Conservation (phyloP, 2,888 invertebrate species). For the Apantesis nais region DNA sequence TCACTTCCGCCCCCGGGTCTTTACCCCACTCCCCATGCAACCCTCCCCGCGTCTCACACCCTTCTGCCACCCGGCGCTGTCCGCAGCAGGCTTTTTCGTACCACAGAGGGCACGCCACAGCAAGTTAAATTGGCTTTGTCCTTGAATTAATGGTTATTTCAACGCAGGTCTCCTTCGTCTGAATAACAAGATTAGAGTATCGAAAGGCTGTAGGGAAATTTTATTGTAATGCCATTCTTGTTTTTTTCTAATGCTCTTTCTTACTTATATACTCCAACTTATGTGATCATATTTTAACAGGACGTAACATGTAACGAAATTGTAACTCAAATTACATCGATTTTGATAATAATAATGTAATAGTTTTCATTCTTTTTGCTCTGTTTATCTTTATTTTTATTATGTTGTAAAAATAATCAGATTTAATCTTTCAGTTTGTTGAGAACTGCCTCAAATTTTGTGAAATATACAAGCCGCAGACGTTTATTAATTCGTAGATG, state of each 20-base stretch:
- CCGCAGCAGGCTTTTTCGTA: conserved; percentile 55
- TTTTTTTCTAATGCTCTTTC: background rate
- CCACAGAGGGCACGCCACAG: conserved; percentile 33
- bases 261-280: background rate
- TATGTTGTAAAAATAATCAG: background rate
- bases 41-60: conserved; percentile 7
- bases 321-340: too few relatives aligned
- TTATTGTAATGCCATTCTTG: conserved; percentile 17
- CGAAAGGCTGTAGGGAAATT: conserved; percentile 29
- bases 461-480: background rate
- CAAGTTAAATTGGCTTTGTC: conserved; percentile 47
- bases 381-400: background rate
- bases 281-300: background rate
- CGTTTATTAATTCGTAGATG: background rate
- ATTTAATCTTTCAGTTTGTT: background rate
- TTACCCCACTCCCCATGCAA: conserved; percentile 26
- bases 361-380: too few relatives aligned
- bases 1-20: conserved; percentile 66
- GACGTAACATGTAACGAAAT: too few relatives aligned
- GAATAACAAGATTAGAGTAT: conserved; percentile 40
- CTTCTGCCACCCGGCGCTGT: conserved; percentile 57
- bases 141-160: conserved; percentile 45
- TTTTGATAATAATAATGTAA: too few relatives aligned
- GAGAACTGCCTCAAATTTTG: background rate
- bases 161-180: conserved; percentile 30